Base-by-base conservation (phyloP, 2,113 vertebrate species). In the Platycercus adscitus region DNA sequence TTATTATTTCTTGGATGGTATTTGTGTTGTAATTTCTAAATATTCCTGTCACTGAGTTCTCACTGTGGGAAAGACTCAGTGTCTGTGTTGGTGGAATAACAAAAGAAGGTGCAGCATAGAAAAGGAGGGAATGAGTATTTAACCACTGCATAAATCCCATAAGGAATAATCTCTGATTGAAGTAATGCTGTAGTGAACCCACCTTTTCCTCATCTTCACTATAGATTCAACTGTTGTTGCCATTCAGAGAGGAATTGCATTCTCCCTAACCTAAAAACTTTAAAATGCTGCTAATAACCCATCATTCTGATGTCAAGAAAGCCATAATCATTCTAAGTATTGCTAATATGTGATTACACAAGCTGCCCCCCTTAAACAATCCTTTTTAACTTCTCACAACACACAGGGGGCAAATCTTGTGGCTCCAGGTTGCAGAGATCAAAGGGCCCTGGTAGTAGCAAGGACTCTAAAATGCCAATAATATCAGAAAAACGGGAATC, bases 271-370 rank as follows among this genome's bases (percentile, higher is more conserved):
- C 31, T 7, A 84, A 69, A 65, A 96, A 65, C 49, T 83, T 93
- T 92, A 79, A 94, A 81, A 87, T 94, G 76, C 44, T 64, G 69
- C 52, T 92, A 82, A 95, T 84, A 94, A 79, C 65, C 69, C 61
- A 91, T 92, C 56, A 79, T 87, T 95, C 86, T 69, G 44, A 92
- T 89, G 86, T 84, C 52, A 81, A 50, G 47, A 88, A 89, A 84
- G 69, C 88, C 88, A 50, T 89, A 72, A 91, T 87, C 18, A 10
- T 94, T 93, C 56, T 56, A 78, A 96, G 69, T 91, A 84, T 89
- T 88, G 72, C 49, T 93, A 69, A 92, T 79, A 65, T 93, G 73
- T 70, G 69, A 72, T 94, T 96, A 93, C 81, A 92, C 61, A 92
- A 58, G 80, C 81, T 95, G 69, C 64, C 64, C 52, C 84, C 52